A percentile compares a stretch with the other conserved stretches of the same genome.
phyloP scores from a whole-genome alignment of 1,140 invertebrate genomes.

The Manduca sexta region DNA sequence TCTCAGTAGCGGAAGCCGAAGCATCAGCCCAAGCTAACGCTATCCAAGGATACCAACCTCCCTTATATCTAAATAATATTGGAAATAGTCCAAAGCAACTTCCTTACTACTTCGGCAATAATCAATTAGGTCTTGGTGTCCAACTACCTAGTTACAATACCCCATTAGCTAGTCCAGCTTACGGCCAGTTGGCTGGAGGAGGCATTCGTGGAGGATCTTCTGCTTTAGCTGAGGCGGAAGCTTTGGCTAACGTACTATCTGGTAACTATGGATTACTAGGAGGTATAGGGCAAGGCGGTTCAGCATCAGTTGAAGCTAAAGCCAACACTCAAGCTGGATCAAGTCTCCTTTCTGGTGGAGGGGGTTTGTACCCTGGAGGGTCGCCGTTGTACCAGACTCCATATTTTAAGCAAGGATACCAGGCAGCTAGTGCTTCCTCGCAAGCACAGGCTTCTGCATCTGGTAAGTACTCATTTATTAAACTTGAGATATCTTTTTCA shows the following conservation, averaged over 20 bases:
- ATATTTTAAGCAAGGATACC: background rate
- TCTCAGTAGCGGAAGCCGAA: too few species aligned
- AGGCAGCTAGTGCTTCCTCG: background rate
- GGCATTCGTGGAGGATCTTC: background rate
- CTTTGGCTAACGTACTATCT: background rate
- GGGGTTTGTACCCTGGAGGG: background rate
- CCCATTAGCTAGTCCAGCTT: too few species aligned
- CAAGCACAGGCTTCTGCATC: background rate
- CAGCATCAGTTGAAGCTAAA: background rate
- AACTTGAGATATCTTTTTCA: background rate
- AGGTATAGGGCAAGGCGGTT: too few species aligned
- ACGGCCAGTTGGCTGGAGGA: too few species aligned
- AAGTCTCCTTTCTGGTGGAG: background rate
- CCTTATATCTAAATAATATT: too few species aligned
- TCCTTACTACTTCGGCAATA: background rate
- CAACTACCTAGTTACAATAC: too few species aligned
- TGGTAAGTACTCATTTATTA: background rate
- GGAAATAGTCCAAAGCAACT: background rate
- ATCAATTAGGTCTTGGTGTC: too few species aligned
- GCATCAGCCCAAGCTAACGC: too few species aligned
- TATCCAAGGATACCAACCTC: too few species aligned
- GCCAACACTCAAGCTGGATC: background rate
- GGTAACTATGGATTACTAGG: background rate
- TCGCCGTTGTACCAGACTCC: background rate
- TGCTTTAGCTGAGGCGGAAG: background rate